Percentiles rank a stretch among this genome's conserved stretches.
These are phyloP conservation scores for Dicycla oo DNA, from an alignment of 2,888 invertebrate genomes.

Conservation along the genomic window DNA sequence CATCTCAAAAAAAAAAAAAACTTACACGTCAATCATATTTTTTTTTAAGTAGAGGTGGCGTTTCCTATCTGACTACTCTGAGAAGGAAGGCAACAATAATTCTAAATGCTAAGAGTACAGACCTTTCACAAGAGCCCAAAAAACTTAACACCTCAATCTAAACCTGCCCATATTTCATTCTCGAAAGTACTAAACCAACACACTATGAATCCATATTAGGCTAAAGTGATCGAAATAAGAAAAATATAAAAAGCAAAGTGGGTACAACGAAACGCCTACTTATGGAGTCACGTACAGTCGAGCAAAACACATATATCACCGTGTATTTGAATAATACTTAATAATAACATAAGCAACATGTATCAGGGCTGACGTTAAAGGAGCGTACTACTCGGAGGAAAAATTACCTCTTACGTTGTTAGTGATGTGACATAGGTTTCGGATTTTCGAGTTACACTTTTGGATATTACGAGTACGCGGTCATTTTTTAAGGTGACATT, in stretches of 20 bases:
- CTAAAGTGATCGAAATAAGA: conserved; percentile 57
- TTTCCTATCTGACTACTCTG: too few species aligned
- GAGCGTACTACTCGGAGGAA: conserved; percentile 46
- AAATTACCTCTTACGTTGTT: conserved; percentile 56
- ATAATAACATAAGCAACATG: conserved; percentile 67
- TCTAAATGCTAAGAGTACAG: not conserved
- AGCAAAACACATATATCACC: conserved; percentile 67
- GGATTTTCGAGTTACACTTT: not conserved
- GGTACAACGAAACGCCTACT: conserved; percentile 51
- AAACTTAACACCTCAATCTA: not conserved
- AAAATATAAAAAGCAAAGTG: conserved; percentile 44
- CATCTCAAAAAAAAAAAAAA: too few species aligned
- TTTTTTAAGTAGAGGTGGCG: too few species aligned
- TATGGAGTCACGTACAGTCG: conserved; percentile 57
- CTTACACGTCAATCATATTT: too few species aligned
- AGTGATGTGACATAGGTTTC: conserved; percentile 47
- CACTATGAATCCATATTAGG: conserved; percentile 62
- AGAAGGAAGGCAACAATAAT: not conserved
- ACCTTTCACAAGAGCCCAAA: not conserved
- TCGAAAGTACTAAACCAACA: conserved; percentile 27
- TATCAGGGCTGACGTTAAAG: conserved; percentile 63
- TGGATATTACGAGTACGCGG: not conserved
- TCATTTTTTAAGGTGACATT: not conserved
- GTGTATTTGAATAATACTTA: conserved; percentile 70
- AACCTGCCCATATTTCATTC: conserved; percentile 6